Conservation (phyloP, 1,140 invertebrate genomes). For the Belonocnema kinseyi region DNA sequence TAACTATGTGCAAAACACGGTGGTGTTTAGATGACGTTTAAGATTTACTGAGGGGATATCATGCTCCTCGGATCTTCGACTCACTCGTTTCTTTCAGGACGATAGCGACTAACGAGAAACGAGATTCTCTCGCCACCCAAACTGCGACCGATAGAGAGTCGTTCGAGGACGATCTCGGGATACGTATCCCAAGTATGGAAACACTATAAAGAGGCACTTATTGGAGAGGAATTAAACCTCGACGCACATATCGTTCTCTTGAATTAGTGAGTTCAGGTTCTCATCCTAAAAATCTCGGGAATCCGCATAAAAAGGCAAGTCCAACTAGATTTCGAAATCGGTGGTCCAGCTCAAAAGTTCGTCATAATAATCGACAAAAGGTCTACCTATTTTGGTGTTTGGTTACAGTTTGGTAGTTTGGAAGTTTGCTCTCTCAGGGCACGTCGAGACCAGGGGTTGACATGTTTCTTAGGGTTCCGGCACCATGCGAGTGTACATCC, state of each 20-base stretch:
- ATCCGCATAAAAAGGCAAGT: constrained; percentile 24
- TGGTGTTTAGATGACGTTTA: constrained; percentile 30
- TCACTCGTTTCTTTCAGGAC: constrained; percentile 27
- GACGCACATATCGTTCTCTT: constrained; percentile 23
- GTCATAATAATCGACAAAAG: constrained; percentile 26
- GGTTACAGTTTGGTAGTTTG: constrained; percentile 38
- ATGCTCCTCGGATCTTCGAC: constrained; percentile 56
- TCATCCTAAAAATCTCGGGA: constrained; percentile 18
- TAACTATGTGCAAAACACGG: constrained; percentile 29
- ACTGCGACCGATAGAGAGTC: constrained; percentile 42
- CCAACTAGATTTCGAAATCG: constrained; percentile 8
- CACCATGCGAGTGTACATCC: background rate
- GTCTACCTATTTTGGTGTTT: constrained; percentile 28
- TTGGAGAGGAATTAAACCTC: constrained; percentile 38
- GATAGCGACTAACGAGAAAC: constrained; percentile 62
- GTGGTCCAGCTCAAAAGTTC: constrained; percentile 22
- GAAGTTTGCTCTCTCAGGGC: constrained; percentile 6
- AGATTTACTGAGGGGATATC: constrained; percentile 53
- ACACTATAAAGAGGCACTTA: constrained; percentile 41
- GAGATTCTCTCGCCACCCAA: constrained; percentile 64
- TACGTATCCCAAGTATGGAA: constrained; percentile 36
- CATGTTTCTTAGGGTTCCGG: background rate
- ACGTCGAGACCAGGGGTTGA: background rate
- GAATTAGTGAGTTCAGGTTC: constrained; percentile 11
- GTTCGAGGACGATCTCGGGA: constrained; percentile 28